These are phyloP conservation scores for Hormiphora californensis DNA, from an alignment of 37 sponge, comb jelly and placozoan species.

Conservation along the genomic window DNA sequence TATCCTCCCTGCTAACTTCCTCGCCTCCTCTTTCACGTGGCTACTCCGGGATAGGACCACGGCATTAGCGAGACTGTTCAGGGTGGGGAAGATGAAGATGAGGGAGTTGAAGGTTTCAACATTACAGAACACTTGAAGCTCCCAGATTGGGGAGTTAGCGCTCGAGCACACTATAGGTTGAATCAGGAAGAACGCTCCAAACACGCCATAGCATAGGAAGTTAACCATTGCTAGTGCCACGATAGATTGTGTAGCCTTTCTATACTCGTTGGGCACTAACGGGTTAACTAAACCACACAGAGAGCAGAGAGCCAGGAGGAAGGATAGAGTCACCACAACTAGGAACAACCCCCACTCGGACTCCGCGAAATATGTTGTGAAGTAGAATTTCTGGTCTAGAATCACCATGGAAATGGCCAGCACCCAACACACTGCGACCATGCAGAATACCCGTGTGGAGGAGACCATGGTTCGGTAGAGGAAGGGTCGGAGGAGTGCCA, in stretches of 20 bases:
- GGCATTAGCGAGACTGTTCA: neutral
- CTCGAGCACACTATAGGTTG: neutral
- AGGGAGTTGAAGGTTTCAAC: neutral
- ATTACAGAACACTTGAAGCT: neutral
- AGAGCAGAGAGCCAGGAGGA: neutral
- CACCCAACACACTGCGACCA: neutral
- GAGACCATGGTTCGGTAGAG: neutral
- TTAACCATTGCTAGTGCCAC: neutral
- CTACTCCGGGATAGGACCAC: neutral
- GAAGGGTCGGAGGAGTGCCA: neutral
- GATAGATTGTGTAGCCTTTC: neutral
- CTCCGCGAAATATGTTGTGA: neutral
- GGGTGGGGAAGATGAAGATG: neutral
- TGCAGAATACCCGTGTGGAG: neutral
- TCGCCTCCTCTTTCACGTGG: neutral
- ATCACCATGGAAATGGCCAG: neutral
- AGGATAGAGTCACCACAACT: neutral
- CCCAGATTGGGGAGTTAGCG: neutral
- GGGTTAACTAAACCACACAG: too few relatives aligned
- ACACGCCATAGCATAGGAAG: neutral
- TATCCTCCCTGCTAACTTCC: neutral
- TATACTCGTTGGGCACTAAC: neutral
- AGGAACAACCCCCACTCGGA: neutral
- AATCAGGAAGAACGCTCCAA: neutral
- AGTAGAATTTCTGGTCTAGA: neutral